Base-by-base conservation (phyloP, 2,797 vertebrate species). In the Anisognathus igniventris region DNA sequence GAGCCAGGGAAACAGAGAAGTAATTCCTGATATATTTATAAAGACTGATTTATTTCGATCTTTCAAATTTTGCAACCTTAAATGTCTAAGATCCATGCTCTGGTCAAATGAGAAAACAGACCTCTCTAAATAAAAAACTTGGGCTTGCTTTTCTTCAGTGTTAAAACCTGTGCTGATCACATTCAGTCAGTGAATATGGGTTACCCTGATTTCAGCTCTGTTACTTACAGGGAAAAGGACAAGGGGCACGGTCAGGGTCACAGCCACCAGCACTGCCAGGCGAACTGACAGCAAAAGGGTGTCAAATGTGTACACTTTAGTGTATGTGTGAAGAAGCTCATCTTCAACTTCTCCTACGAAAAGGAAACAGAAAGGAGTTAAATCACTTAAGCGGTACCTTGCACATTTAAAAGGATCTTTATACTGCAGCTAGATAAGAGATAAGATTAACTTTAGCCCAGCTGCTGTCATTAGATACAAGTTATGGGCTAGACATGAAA, bases 151-250 rank as follows among this genome's bases (percentile, higher is more conserved):
- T 68, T 78, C 17, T 67, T 84, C 16, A 37, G 0, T n/a, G 66
- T 44, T 81, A 35, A 54, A 77, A 39, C 30, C 44, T 81, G 37
- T 71, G 48, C n/a, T 70, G 48, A 33, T 37, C n/a, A 31, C 20
- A 5, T 45, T 27, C 19, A 35, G 17, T 8, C 23, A 33, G 37
- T 7, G 33, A 25, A 17, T 23, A 39, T 0, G 3, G 16, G 44
- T 27, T 54, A 76, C 13, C 66, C 40, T 3, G 9, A 27, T 31
- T 94, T 91, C 39, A 83, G 57, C 65, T 31, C 4, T 39, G 6
- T 54, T 97, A 99, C 99, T 99, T 95, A 99, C 99, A 1, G 99
- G 99, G 75, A 99, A 99, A 30, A 99, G 98, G 75, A 99, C 99
- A 33, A 99, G 99, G 90, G 99, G 99, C 57, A 99, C 99, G 0